phyloP scores from a whole-genome alignment of 1,140 invertebrate genomes.

The Nilaparvata lugens region DNA sequence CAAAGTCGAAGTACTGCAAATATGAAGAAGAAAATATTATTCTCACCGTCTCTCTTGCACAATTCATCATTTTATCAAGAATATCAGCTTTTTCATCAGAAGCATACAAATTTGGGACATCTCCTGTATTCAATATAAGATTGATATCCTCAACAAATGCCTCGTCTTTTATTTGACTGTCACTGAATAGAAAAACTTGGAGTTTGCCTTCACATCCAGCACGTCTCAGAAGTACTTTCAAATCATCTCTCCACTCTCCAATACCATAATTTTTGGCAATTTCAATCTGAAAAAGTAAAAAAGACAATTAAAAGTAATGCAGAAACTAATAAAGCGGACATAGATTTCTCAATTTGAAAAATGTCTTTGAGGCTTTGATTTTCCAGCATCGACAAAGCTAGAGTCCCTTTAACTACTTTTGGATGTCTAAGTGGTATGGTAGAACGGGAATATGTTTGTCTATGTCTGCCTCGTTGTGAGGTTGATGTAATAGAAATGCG shows the following conservation, averaged over 20 bases:
- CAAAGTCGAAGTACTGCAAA: too few relatives aligned
- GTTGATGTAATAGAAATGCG: too few relatives aligned
- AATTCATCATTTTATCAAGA: conserved; percentile 79
- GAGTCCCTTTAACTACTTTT: too few relatives aligned
- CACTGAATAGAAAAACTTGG: conserved; percentile 78
- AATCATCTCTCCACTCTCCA: conserved; percentile 79
- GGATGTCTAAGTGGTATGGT: too few relatives aligned
- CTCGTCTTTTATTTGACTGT: conserved; percentile 76
- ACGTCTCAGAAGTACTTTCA: conserved; percentile 66
- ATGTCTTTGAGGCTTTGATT: too few relatives aligned
- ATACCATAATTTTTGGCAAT: conserved; percentile 69
- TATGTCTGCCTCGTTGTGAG: too few relatives aligned
- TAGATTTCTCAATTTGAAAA: not conserved
- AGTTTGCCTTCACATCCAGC: conserved; percentile 77
- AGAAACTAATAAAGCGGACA: not conserved
- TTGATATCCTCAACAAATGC: conserved; percentile 90
- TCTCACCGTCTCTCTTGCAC: conserved; percentile 49
- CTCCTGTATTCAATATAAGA: conserved; percentile 84
- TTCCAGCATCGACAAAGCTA: too few relatives aligned
- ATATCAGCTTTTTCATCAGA: conserved; percentile 88
- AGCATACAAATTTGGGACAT: conserved; percentile 84
- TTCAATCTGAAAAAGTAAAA: conserved; percentile 49
- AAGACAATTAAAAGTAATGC: not conserved
- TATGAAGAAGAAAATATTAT: too few relatives aligned
- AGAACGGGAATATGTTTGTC: too few relatives aligned